Conservation (phyloP, 2,888 invertebrate species). For the Drosophila eohydei region DNA sequence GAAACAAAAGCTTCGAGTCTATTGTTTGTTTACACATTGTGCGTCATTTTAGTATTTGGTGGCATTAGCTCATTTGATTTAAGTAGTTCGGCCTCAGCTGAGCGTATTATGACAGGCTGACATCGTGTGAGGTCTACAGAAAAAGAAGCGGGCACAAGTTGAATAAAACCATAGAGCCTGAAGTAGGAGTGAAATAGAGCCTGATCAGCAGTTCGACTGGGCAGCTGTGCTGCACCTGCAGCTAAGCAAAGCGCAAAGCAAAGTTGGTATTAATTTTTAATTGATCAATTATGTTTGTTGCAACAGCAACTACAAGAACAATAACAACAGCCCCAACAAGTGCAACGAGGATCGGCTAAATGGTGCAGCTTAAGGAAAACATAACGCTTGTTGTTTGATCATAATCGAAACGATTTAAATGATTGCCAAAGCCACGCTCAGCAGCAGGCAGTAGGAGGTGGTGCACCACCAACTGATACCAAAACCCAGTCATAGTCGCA, state of each 20-base stretch:
- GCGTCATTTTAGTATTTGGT: conserved; percentile 66
- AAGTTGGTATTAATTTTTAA: conserved; percentile 76
- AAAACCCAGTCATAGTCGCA: conserved; percentile 8
- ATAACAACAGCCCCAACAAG: conserved; percentile 22
- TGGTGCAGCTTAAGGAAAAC: conserved; percentile 61
- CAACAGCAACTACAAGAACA: conserved; percentile 32
- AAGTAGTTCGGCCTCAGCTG: conserved; percentile 53
- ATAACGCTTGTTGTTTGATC: conserved; percentile 71
- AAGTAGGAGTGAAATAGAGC: conserved; percentile 40
- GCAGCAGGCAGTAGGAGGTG: conserved; percentile 23
- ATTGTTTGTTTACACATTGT: conserved; percentile 74
- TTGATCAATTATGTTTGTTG: conserved; percentile 72
- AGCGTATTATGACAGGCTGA: conserved; percentile 59
- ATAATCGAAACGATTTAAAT: conserved; percentile 76
- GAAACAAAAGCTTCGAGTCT: conserved; percentile 54
- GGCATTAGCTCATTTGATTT: conserved; percentile 75
- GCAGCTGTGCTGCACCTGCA: conserved; percentile 63
- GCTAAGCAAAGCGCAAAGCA: conserved; percentile 68
- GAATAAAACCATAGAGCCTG: background rate
- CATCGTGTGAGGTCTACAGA: conserved; percentile 54
- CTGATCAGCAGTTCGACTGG: conserved; percentile 41
- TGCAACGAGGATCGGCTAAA: conserved; percentile 28
- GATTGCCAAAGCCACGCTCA: conserved; percentile 59
- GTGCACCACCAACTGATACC: background rate
- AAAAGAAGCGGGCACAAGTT: background rate